A percentile compares a stretch with the other conserved stretches of the same genome.
Evolutionary conservation across 2,113 vertebrate species (phyloP).

Genomic region (Mus pahari): DNA sequence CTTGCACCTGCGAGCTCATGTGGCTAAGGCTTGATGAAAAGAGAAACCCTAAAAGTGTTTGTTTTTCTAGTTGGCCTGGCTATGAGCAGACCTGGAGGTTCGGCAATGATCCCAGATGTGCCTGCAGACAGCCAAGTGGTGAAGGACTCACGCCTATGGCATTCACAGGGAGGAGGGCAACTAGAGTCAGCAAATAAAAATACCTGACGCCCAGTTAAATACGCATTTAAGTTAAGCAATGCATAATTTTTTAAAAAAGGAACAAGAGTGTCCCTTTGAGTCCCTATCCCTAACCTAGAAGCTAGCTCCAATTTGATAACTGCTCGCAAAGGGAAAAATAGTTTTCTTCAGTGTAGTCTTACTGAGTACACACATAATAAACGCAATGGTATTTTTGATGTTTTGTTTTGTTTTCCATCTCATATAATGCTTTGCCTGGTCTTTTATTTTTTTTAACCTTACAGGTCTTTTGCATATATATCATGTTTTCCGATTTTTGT

Average conservation of each 20-base stretch:
- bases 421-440: background rate
- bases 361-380: background rate
- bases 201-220: background rate
- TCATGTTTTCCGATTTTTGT: background rate
- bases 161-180: background rate
- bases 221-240: slow-evolving; percentile 28
- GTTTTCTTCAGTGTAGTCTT: background rate
- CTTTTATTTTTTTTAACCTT: background rate
- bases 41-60: slow-evolving; percentile 19
- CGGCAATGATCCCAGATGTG: slow-evolving; percentile 14
- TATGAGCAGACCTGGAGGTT: background rate
- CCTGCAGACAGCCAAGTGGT: background rate
- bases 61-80: background rate
- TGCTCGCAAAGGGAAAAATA: background rate
- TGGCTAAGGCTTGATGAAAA: background rate
- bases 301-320: background rate
- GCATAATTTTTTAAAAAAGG: background rate
- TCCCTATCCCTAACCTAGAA: background rate
- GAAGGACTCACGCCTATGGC: background rate
- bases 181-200: slow-evolving; percentile 7
- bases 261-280: background rate
- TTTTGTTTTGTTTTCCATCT: background rate
- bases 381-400: background rate
- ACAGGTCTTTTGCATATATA: background rate
- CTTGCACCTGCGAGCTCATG: background rate